Evolutionary conservation across 2,888 invertebrate species (phyloP), one percentile per base, ranked within the genome.

Genomic region (Torymus tubicola): DNA sequence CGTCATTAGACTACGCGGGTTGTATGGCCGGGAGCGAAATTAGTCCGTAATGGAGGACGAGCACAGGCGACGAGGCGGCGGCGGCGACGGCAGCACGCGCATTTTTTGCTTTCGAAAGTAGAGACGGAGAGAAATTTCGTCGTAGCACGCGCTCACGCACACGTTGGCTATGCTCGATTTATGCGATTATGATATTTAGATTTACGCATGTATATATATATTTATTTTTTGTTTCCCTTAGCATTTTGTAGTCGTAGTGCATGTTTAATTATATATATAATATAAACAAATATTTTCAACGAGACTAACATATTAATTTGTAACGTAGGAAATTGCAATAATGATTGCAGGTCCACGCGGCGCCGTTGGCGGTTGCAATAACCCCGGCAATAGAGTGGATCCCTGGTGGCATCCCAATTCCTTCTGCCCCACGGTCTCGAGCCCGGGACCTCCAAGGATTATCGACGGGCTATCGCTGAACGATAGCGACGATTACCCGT

Each of bases 301-400:
- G 42, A 42, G 42, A 42, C 42, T 42, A 42, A 42, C 8, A 42
- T 42, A 8, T 42, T 42, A 42, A 42, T 42, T 8, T 42, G 42
- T 42, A 42, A 42, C 8, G 42, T 42, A 42, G 42, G 42, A 42
- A 57, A 57, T 57, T n/a, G 16, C 16, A 55, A 55, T 55, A 55
- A 57, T 57, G 21, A 1, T 88, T 88, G 0, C 86, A 90, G 90
- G 89, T 90, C 86, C 89, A 86, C 89, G 90, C 89, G 88, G 89
- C 88, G 89, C 89, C 90, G 88, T 89, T 88, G 90, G 89, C 90
- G 90, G 90, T 90, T 89, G 89, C 90, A 90, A 85, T 87, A 90
- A 88, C 87, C 88, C 89, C 88, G 89, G 88, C 87, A 89, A 87
- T 90, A 89, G 88, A 88, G 88, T 90, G 89, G 90, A 90, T 90